A percentile compares a stretch with the other conserved stretches of the same genome.
These are phyloP conservation scores for Rattus rattus DNA, from an alignment of 2,113 vertebrate genomes.

Conservation along the genomic window DNA sequence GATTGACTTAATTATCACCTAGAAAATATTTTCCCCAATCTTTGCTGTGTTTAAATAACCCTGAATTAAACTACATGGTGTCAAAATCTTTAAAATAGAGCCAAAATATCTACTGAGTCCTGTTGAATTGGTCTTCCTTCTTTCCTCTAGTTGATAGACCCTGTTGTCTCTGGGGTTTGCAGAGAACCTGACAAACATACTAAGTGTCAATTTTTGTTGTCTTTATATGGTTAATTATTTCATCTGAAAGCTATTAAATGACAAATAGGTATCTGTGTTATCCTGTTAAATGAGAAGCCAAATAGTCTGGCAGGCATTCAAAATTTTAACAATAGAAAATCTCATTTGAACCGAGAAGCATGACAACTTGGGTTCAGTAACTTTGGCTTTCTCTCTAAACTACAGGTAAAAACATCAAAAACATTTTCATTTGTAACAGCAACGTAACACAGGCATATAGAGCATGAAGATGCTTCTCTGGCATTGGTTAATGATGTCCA, in stretches of 20 bases:
- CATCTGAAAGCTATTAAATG: conserved; percentile 72
- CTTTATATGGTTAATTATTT: conserved; percentile 43
- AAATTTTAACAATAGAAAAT: conserved; percentile 34
- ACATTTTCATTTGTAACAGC: background rate
- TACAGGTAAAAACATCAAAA: background rate
- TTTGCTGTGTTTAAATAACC: background rate
- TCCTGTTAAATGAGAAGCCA: background rate
- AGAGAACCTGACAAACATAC: background rate
- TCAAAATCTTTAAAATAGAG: background rate
- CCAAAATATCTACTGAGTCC: background rate
- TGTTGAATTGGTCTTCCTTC: background rate
- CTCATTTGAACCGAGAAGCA: conserved; percentile 29
- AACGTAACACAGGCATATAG: background rate
- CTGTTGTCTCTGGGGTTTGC: background rate
- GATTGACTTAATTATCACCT: background rate
- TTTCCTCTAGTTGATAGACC: background rate
- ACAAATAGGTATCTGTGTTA: conserved; percentile 59
- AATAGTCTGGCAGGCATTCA: conserved; percentile 70
- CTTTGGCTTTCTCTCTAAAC: background rate
- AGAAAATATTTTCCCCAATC: background rate
- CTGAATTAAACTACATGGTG: background rate
- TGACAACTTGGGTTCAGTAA: background rate
- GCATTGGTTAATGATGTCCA: background rate
- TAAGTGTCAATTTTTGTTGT: conserved; percentile 44
- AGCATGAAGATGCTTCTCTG: background rate